Conservation (phyloP, 1,140 invertebrate species). For the Condylostylus longicornis region DNA sequence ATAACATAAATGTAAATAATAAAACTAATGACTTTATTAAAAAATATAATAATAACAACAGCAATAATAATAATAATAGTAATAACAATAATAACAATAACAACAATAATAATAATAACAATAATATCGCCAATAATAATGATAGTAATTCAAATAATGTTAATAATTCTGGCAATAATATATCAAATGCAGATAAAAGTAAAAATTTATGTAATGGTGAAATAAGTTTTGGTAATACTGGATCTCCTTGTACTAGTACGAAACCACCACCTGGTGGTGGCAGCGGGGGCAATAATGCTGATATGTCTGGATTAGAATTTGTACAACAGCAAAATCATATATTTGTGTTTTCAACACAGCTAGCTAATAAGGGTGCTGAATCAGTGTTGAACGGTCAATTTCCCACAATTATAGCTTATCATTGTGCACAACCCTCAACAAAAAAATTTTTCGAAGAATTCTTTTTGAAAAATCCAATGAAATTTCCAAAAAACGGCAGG, state of each 20-base stretch:
- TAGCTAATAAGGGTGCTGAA: conserved; percentile 91
- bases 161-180: conserved; percentile 12
- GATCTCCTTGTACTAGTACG: too few relatives aligned
- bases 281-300: conserved; percentile 13
- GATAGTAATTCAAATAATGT: conserved; percentile 12
- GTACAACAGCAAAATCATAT: conserved; percentile 96
- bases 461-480: conserved; percentile 71
- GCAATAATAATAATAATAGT: conserved; percentile 17
- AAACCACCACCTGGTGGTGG: conserved; percentile 36
- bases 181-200: not conserved
- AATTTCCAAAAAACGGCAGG: conserved; percentile 71
- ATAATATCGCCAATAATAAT: conserved; percentile 10
- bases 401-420: conserved; percentile 85
- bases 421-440: conserved; percentile 85
- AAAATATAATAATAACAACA: not conserved
- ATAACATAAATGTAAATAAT: conserved; percentile 1
- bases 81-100: not conserved
- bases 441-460: conserved; percentile 85
- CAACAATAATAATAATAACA: not conserved
- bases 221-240: conserved; percentile 2
- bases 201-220: conserved; percentile 4
- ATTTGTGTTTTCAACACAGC: conserved; percentile 87
- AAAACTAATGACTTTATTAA: not conserved
- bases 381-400: conserved; percentile 76
- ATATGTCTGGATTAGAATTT: conserved; percentile 41